phyloP scores from a whole-genome alignment of 1,140 invertebrate species.

The Adelges cooleyi region DNA sequence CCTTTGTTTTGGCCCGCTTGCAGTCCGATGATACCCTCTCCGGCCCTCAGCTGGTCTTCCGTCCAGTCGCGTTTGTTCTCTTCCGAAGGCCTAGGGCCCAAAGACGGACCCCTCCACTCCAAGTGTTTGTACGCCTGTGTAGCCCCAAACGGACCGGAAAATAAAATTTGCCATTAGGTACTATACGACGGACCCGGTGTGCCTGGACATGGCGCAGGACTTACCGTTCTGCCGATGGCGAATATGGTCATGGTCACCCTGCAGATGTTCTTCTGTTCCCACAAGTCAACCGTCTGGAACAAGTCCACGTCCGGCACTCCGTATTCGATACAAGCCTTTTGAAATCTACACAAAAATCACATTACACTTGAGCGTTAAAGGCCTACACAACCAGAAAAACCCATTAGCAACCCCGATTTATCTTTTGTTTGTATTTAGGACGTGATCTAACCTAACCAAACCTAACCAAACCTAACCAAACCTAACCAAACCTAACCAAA shows the following conservation, averaged over 20 bases:
- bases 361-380: no score
- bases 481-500: no score
- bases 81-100: conserved; percentile 81
- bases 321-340: conserved; percentile 72
- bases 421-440: no score
- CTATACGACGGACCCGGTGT: no score
- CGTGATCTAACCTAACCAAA: no score
- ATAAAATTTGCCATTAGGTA: background rate
- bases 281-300: conserved; percentile 93
- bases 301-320: conserved; percentile 86
- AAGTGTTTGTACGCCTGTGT: conserved; percentile 81
- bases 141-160: background rate
- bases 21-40: conserved; percentile 79
- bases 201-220: no score
- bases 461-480: no score
- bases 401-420: no score
- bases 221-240: conserved; percentile 80
- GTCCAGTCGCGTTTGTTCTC: conserved; percentile 85
- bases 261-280: conserved; percentile 87
- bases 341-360: conserved; percentile 55
- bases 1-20: conserved; percentile 95
- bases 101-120: conserved; percentile 76
- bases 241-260: conserved; percentile 88
- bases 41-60: conserved; percentile 80
- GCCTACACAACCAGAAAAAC: no score